Base-by-base conservation (phyloP, 2,888 invertebrate species). In the Ischnus inquisitorius region DNA sequence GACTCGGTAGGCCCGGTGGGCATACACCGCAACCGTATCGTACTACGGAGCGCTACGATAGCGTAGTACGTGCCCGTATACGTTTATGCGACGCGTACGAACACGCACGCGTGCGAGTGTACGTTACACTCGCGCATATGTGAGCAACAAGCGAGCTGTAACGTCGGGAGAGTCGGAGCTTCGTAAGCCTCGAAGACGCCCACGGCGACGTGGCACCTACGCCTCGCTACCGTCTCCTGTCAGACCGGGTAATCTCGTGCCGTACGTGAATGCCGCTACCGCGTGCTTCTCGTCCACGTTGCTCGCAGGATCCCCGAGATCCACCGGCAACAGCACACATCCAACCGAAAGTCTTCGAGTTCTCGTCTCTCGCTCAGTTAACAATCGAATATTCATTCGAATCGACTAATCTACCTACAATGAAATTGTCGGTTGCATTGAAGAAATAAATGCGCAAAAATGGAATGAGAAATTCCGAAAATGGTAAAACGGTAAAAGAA, bases 151-250 rank as follows among this genome's bases (percentile, higher is more conserved):
- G 75, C 67, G 74, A 81, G 81, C 78, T 81, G 81, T 81, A 84
- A 78, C 77, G 65, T 81, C 78, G 54, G 54, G 65, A 84, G 78
- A 25, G 12, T 22, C 65, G 65, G 69, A 81, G 78, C 68, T 75
- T 75, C 60, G 84, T 71, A 81, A 81, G 81, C 68, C 74, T 72
- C 65, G 54, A 81, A 78, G 80, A 85, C 81, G 88, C 90, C 90
- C 84, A 88, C 86, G 90, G 92, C 90, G 90, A 92, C 90, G 90
- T 89, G 87, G 90, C 90, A 90, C 90, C 91, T 90, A 91, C 91
- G 90, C 90, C 89, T 89, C 88, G 89, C 91, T 91, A 91, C 92
- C 90, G 89, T 87, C 86, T 88, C 88, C 89, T 91, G 90, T 91
- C 90, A 90, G 88, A 88, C 88, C 87, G 89, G 90, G 90, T 90